phyloP scores from a whole-genome alignment of 2,113 vertebrate species.

The Trematomus loennbergii region DNA sequence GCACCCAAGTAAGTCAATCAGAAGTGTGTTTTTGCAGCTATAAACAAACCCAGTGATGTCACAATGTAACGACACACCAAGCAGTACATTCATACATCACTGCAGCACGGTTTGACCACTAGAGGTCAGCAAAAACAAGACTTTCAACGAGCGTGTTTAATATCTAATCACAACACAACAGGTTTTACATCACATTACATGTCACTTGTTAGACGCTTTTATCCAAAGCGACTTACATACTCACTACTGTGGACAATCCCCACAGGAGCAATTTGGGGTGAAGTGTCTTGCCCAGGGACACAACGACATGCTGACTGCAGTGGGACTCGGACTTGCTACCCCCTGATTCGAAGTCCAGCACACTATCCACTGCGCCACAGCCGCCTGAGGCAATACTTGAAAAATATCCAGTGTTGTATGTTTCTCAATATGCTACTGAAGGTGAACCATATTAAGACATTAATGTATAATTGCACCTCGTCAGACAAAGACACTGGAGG shows the following conservation, averaged over 20 bases:
- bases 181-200: no score
- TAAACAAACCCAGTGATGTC: slow-evolving; percentile 1
- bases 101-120: neutral
- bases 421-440: slow-evolving; percentile 15
- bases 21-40: neutral
- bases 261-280: no score
- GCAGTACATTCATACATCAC: neutral
- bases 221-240: no score
- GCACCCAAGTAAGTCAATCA: no score
- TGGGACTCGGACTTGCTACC: no score
- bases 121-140: neutral
- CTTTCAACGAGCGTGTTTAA: neutral
- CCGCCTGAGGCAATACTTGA: no score
- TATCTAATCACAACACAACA: neutral
- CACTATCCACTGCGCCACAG: no score
- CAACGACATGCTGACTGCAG: no score
- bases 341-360: no score
- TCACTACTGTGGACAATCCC: no score
- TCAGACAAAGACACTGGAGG: neutral
- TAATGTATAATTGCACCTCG: slow-evolving; percentile 32
- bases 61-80: neutral
- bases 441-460: slow-evolving; percentile 20
- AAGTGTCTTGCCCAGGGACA: no score
- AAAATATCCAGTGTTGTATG: neutral
- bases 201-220: no score